Evolutionary conservation across 2,888 invertebrate species (phyloP).

Genomic region (Microplitis manilae): DNA sequence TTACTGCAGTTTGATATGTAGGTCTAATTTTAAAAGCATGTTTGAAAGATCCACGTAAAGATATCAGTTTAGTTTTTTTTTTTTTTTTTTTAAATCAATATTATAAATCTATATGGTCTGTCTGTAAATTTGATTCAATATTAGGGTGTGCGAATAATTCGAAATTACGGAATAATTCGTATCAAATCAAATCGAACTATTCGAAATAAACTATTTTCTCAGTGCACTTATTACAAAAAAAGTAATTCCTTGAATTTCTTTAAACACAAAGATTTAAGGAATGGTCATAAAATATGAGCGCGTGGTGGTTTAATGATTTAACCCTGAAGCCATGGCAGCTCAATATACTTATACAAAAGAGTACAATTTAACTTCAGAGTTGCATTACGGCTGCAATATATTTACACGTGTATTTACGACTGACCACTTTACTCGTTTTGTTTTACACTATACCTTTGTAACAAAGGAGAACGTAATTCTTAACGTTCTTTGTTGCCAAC

Average conservation of each 20-base stretch:
- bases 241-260: conserved; percentile 15
- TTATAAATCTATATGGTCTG: too few species aligned
- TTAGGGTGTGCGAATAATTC: too few species aligned
- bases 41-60: too few species aligned
- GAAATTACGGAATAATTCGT: too few species aligned
- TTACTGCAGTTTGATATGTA: too few species aligned
- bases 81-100: too few species aligned
- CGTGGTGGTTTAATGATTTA: conserved; percentile 63
- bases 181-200: too few species aligned
- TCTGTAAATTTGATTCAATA: too few species aligned
- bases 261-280: conserved; percentile 2
- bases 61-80: too few species aligned
- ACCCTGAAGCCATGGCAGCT: conserved; percentile 50
- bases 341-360: conserved; percentile 39
- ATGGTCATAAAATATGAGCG: conserved; percentile 31
- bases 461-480: neutral
- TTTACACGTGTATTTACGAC: conserved; percentile 69
- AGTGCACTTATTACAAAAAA: neutral
- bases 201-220: neutral
- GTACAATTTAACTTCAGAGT: conserved; percentile 62
- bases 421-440: conserved; percentile 57
- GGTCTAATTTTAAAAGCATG: too few species aligned
- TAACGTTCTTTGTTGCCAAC: neutral
- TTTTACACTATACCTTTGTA: conserved; percentile 14
- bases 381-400: conserved; percentile 65